Conservation (phyloP, 64 coral and sea anemone species). For the Montipora efflorescens region DNA sequence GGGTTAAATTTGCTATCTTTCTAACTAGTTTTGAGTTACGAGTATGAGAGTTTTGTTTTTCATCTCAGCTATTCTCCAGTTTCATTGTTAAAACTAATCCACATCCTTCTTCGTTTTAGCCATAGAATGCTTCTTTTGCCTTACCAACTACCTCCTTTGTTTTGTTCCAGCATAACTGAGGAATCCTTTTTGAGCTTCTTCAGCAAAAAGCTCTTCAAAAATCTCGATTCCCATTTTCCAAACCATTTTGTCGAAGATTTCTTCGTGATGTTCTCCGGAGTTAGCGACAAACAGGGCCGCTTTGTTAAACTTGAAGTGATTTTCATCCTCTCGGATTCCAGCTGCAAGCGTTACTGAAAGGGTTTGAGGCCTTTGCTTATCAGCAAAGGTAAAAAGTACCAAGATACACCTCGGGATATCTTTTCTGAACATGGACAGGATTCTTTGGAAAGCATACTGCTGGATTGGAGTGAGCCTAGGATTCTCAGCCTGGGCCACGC, state of each 20-base stretch:
- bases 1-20: too few relatives aligned
- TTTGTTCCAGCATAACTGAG: neutral
- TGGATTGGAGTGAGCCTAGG: conserved; percentile 61
- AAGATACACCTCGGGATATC: conserved; percentile 63
- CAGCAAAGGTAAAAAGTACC: conserved; percentile 67
- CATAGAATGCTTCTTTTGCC: neutral
- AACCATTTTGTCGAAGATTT: too few relatives aligned
- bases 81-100: neutral
- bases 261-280: too few relatives aligned
- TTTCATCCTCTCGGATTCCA: neutral
- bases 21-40: too few relatives aligned
- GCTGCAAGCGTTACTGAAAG: conserved; percentile 18
- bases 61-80: neutral
- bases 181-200: neutral
- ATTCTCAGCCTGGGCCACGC: conserved; percentile 46
- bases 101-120: neutral
- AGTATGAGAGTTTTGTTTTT: neutral
- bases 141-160: neutral
- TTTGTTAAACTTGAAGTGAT: conserved; percentile 47
- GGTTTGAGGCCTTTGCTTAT: conserved; percentile 52
- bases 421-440: conserved; percentile 72
- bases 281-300: conserved; percentile 53
- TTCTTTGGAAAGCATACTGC: conserved; percentile 59
- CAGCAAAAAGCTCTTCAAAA: too few relatives aligned
- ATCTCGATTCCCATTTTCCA: too few relatives aligned